Evolutionary conservation across 1,140 invertebrate genomes (phyloP).

Genomic region (Bombyx mori): ASM3026992v2 NC_085113.1:6504001-6504500

Average conservation of each 20-base stretch:
- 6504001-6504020: conserved; percentile 56
- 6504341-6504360: conserved; percentile 48
- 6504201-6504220: conserved; percentile 50
- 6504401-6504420: conserved; percentile 51
- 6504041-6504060: conserved; percentile 65
- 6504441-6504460: conserved; percentile 65
- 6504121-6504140: conserved; percentile 40
- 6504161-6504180: conserved; percentile 50
- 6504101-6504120: conserved; percentile 46
- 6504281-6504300: conserved; percentile 53
- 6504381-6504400: conserved; percentile 63
- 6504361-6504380: conserved; percentile 58
- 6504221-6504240: conserved; percentile 42
- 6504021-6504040: conserved; percentile 61
- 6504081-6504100: conserved; percentile 58
- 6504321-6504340: conserved; percentile 60
- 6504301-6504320: conserved; percentile 61
- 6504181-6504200: conserved; percentile 63
- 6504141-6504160: conserved; percentile 36
- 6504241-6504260: conserved; percentile 12
- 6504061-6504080: conserved; percentile 42
- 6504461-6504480: conserved; percentile 55
- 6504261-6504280: conserved; percentile 56
- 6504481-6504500: conserved; percentile 44
- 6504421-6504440: conserved; percentile 53